Evolutionary conservation across 2,113 vertebrate genomes (phyloP).

Genomic region (Origma solitaria): DNA sequence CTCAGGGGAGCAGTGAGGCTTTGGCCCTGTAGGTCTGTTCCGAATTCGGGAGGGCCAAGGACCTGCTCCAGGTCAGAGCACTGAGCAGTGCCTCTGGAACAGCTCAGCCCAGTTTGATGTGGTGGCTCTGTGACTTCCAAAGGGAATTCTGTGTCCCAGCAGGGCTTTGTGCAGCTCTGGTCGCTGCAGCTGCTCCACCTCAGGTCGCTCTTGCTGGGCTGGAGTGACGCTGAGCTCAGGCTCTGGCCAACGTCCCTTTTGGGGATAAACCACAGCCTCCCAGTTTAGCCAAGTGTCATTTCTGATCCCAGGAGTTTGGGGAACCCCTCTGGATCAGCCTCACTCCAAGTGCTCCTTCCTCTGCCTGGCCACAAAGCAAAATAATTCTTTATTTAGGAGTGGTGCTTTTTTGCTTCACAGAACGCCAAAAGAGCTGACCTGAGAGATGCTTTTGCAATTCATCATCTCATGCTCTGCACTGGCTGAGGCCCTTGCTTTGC

Average conservation of each 20-base stretch:
- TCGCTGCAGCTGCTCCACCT: background rate
- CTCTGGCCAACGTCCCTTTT: background rate
- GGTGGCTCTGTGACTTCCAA: background rate
- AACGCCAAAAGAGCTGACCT: background rate
- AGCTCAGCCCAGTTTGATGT: background rate
- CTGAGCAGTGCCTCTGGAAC: background rate
- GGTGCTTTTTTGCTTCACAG: accelerated
- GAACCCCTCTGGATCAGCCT: background rate
- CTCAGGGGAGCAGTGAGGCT: background rate
- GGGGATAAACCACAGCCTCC: background rate
- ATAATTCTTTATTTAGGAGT: background rate
- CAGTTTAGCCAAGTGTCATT: background rate
- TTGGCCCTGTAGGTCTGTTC: background rate
- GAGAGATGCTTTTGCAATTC: background rate
- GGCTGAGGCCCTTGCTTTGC: background rate
- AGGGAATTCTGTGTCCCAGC: background rate
- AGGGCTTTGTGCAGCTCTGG: background rate
- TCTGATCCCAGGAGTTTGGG: background rate
- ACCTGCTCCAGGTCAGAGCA: background rate
- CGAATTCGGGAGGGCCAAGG: background rate
- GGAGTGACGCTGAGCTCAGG: background rate
- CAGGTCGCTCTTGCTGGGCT: no score
- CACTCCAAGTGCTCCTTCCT: background rate
- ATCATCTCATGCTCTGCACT: background rate
- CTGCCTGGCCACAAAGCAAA: background rate